These are phyloP conservation scores for Pongo pygmaeus DNA, from an alignment of 2,113 vertebrate species.

Conservation along the genomic window DNA sequence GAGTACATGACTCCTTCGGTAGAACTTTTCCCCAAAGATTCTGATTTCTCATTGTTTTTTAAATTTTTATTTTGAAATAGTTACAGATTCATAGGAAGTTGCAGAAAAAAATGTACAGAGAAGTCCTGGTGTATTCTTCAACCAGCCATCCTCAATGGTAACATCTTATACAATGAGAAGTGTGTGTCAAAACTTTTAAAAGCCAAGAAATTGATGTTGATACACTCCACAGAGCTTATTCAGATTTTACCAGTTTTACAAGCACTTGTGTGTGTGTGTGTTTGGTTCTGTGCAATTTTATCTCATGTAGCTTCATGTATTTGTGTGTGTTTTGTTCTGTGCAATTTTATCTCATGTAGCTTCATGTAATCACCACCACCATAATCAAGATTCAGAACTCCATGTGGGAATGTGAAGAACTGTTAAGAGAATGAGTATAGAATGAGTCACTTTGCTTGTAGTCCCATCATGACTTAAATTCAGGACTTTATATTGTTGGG, in stretches of 20 bases:
- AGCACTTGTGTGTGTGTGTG: neutral
- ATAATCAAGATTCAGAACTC: neutral
- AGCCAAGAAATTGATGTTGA: neutral
- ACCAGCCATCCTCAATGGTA: neutral
- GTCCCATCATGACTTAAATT: neutral
- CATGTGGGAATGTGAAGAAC: neutral
- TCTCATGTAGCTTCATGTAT: neutral
- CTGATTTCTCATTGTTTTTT: neutral
- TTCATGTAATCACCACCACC: neutral
- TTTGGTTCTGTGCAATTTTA: neutral
- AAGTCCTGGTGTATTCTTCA: neutral
- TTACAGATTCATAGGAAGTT: constrained; percentile 9
- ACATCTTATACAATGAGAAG: neutral
- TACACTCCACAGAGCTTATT: neutral
- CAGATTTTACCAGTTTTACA: neutral
- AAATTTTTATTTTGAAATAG: neutral
- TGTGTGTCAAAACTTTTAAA: neutral
- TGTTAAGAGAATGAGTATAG: neutral
- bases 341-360: neutral
- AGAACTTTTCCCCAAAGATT: neutral
- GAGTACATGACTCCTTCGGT: neutral
- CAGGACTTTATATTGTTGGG: neutral
- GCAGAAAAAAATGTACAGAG: neutral
- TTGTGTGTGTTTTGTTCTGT: neutral
- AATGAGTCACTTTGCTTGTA: neutral